A percentile compares a stretch with the other conserved stretches of the same genome.
Conservation (phyloP, 2,113 vertebrate genomes). For the Ammodytes dubius region DNA sequence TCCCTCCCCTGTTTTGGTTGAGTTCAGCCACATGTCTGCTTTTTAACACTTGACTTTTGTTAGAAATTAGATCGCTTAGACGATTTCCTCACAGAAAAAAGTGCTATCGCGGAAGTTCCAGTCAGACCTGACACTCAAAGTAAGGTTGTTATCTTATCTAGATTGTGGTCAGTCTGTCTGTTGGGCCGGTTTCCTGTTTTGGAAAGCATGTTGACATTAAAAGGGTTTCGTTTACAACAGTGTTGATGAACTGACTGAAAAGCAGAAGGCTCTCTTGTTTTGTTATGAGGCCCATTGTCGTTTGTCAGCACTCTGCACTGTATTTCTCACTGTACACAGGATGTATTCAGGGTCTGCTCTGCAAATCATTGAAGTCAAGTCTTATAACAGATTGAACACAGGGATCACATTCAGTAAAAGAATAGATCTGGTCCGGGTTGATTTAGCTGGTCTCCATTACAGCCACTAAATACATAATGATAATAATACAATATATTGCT, state of each 20-base stretch:
- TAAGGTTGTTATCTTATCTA: conserved; percentile 65
- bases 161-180: conserved; percentile 72
- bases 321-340: conserved; percentile 51
- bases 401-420: neutral
- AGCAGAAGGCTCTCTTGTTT: conserved; percentile 67
- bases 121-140: conserved; percentile 28
- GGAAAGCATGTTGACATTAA: conserved; percentile 67
- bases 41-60: conserved; percentile 46
- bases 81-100: conserved; percentile 34
- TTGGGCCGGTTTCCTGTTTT: conserved; percentile 76
- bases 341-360: conserved; percentile 43
- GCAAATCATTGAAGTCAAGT: conserved; percentile 24
- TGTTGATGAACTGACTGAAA: conserved; percentile 68
- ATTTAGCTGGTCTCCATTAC: neutral
- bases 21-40: conserved; percentile 67
- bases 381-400: conserved; percentile 7
- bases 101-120: conserved; percentile 21
- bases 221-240: conserved; percentile 60
- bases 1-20: conserved; percentile 54
- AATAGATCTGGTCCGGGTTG: neutral
- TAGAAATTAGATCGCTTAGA: conserved; percentile 24
- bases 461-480: too few relatives aligned
- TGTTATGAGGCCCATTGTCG: conserved; percentile 61
- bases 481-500: neutral
- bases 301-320: conserved; percentile 50